phyloP scores from a whole-genome alignment of 2,797 vertebrate species.

The Sebastes hubbsi region DNA sequence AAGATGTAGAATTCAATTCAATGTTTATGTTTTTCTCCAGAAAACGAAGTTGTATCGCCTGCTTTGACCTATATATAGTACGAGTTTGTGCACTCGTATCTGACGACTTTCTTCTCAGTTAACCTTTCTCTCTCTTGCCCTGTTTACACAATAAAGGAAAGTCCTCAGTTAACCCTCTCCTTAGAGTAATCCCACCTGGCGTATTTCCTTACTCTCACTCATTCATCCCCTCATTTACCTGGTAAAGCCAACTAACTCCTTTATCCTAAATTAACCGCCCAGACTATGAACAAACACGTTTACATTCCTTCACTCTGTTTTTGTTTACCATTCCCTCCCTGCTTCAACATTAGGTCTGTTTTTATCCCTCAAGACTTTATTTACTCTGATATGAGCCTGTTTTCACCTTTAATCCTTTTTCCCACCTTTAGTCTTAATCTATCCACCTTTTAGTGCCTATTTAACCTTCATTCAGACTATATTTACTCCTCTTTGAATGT shows the following conservation, averaged over 20 bases:
- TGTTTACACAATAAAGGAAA: constrained; percentile 10
- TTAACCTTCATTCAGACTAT: constrained; percentile 12
- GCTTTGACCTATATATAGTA: background rate
- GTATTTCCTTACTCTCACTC: constrained; percentile 2
- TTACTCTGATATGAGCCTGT: background rate
- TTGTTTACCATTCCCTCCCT: constrained; percentile 18
- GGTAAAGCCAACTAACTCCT: constrained; percentile 13
- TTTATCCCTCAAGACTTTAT: constrained; percentile 12
- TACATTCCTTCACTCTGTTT: constrained; percentile 2
- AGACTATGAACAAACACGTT: background rate
- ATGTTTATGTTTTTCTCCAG: background rate
- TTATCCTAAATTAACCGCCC: constrained; percentile 17
- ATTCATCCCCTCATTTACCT: constrained; percentile 21
- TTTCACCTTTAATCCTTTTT: constrained; percentile 22
- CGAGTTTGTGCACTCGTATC: background rate
- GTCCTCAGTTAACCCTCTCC: constrained; percentile 1
- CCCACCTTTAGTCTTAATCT: constrained; percentile 1
- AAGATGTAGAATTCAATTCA: background rate
- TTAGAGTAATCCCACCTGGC: background rate
- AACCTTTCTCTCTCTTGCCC: background rate
- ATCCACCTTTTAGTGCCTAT: background rate
- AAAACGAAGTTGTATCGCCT: background rate
- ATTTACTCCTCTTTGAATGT: constrained; percentile 7
- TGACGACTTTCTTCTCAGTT: constrained; percentile 17
- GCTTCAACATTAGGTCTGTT: background rate